Conservation (phyloP, 2,797 vertebrate species). For the Enteromius viviparus region DNA sequence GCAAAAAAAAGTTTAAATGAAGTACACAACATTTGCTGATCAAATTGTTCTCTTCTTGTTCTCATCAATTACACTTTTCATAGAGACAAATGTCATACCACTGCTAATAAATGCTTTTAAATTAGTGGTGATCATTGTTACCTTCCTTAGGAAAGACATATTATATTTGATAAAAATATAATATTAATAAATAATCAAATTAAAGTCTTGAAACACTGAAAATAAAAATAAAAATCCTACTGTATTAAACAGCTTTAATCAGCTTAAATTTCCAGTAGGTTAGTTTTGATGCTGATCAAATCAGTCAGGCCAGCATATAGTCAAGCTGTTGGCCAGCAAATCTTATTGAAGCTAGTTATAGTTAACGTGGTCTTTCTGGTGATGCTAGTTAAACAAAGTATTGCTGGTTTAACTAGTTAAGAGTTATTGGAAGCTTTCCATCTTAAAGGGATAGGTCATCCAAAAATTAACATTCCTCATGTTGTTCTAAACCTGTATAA, state of each 20-base stretch:
- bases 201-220: neutral
- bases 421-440: neutral
- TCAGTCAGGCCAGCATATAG: neutral
- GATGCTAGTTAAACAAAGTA: neutral
- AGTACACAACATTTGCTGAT: neutral
- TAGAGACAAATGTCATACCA: neutral
- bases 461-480: neutral
- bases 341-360: neutral
- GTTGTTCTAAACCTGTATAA: constrained; percentile 8
- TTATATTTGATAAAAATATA: neutral
- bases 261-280: neutral
- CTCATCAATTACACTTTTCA: neutral
- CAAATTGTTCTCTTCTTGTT: neutral
- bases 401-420: constrained; percentile 10
- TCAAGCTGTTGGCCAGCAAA: neutral
- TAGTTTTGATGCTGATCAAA: neutral
- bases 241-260: neutral
- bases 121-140: neutral
- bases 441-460: neutral
- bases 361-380: neutral
- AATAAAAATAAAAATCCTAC: neutral
- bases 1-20: neutral
- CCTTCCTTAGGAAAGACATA: neutral
- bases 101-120: neutral
- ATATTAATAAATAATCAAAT: neutral